These are phyloP conservation scores for Ptychochromis oligacanthus DNA, from an alignment of 2,113 vertebrate genomes.

Conservation along the genomic window DNA sequence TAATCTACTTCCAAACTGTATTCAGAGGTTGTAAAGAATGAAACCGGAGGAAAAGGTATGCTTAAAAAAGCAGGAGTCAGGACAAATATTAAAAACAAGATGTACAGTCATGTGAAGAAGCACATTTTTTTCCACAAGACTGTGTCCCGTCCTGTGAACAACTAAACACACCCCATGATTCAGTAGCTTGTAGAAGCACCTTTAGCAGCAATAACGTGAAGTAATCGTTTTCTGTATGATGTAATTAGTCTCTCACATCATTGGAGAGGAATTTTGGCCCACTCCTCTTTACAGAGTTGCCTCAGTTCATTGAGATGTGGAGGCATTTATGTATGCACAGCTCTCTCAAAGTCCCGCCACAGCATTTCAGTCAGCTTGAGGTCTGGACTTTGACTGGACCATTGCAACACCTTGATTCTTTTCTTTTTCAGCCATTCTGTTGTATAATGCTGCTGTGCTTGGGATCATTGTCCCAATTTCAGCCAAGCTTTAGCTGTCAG, in stretches of 20 bases:
- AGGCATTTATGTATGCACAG: background rate
- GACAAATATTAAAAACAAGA: too few species aligned
- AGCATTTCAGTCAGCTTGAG: background rate
- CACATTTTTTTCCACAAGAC: too few species aligned
- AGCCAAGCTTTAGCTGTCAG: background rate
- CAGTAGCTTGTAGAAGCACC: too few species aligned
- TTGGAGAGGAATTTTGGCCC: background rate
- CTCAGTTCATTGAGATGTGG: background rate
- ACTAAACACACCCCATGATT: too few species aligned
- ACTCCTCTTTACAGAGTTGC: background rate
- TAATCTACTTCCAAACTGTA: too few species aligned
- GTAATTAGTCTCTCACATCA: background rate
- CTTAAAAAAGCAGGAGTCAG: too few species aligned
- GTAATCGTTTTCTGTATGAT: too few species aligned
- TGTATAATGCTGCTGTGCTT: background rate
- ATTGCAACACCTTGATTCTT: background rate
- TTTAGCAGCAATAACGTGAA: too few species aligned
- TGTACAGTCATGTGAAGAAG: too few species aligned
- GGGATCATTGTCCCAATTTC: background rate
- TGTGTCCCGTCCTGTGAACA: too few species aligned
- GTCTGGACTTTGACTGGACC: background rate
- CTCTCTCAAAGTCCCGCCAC: background rate
- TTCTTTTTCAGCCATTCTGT: background rate
- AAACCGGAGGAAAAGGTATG: too few species aligned
- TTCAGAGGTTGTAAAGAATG: too few species aligned